Conservation (phyloP, 2,113 vertebrate species). For the Antechinus flavipes region DNA sequence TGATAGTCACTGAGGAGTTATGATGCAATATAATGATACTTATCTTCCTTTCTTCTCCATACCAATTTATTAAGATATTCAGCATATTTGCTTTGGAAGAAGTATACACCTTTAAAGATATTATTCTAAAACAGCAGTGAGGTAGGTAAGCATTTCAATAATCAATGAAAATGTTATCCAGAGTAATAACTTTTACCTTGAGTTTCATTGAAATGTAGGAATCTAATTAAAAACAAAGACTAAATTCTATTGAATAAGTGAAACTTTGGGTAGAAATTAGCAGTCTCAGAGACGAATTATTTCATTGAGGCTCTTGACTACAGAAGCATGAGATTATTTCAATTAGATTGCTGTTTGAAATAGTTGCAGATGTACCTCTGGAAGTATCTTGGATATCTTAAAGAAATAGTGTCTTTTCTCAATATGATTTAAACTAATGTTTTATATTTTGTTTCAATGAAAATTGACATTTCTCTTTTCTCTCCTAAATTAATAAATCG, state of each 20-base stretch:
- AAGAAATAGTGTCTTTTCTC: slow-evolving; percentile 1
- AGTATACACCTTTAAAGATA: background rate
- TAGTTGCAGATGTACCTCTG: background rate
- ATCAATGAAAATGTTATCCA: slow-evolving; percentile 15
- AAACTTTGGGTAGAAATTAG: background rate
- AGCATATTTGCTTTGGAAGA: slow-evolving; percentile 15
- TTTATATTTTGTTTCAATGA: background rate
- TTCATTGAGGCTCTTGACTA: slow-evolving; percentile 35
- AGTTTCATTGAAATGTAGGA: background rate
- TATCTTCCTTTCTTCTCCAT: background rate
- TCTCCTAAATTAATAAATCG: background rate
- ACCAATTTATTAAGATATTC: background rate
- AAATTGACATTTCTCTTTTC: background rate
- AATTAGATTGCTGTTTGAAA: background rate
- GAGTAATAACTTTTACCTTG: slow-evolving; percentile 14
- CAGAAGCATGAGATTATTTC: slow-evolving; percentile 12
- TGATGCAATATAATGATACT: background rate
- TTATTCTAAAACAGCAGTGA: background rate
- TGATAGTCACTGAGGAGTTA: background rate
- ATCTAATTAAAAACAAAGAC: slow-evolving; percentile 26
- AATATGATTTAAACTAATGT: background rate
- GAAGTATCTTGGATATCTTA: background rate
- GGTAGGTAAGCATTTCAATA: slow-evolving; percentile 18
- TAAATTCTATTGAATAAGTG: background rate
- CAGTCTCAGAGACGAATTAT: background rate